Evolutionary conservation across 2,888 invertebrate genomes (phyloP).

Genomic region (Troilus luridus): DNA sequence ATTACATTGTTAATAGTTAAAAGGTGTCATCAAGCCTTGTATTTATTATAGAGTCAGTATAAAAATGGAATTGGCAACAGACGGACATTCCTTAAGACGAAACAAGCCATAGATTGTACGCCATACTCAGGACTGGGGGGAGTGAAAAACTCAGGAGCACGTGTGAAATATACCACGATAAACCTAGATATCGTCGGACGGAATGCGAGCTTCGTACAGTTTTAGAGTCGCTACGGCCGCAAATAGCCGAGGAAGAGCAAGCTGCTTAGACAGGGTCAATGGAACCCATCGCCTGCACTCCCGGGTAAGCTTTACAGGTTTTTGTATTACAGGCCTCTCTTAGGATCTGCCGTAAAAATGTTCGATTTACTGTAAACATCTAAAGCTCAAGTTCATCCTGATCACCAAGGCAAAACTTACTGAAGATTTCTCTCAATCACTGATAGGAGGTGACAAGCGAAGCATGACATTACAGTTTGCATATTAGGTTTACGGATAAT

Average conservation of each 20-base stretch:
- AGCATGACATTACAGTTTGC: too few species aligned
- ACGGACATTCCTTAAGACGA: background rate
- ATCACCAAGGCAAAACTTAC: background rate
- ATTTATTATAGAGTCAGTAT: background rate
- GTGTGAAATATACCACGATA: constrained; percentile 29
- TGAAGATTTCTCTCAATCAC: background rate
- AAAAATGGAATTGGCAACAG: background rate
- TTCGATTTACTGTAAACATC: constrained; percentile 31
- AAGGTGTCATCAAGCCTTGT: background rate
- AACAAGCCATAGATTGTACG: background rate
- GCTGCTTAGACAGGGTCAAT: constrained; percentile 24
- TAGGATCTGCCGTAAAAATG: constrained; percentile 35
- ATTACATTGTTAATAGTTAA: background rate
- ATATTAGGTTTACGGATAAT: too few species aligned
- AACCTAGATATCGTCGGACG: constrained; percentile 27
- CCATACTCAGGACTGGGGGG: background rate
- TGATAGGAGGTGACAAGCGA: background rate
- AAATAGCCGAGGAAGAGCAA: constrained; percentile 7
- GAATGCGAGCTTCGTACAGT: constrained; percentile 19
- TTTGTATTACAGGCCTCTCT: constrained; percentile 21
- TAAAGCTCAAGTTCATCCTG: background rate
- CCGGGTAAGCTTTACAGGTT: constrained; percentile 35
- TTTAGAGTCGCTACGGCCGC: background rate
- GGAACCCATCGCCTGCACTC: constrained; percentile 22
- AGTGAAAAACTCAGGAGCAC: background rate